Evolutionary conservation across 2,888 invertebrate species (phyloP), one percentile per base, ranked within the genome.

Genomic region (Eupeodes latifasciatus): DNA sequence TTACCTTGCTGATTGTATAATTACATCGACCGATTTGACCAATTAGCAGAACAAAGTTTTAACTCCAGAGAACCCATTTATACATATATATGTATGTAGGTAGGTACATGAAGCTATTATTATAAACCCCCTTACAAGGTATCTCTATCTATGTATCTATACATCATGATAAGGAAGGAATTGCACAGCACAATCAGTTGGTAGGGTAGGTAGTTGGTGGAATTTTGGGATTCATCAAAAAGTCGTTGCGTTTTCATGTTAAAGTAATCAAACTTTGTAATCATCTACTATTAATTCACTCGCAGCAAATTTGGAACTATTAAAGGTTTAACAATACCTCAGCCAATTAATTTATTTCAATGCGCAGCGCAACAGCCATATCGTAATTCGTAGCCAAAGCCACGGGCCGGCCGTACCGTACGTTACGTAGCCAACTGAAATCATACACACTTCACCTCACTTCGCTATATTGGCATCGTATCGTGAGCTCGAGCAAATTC

Each of bases 201-300:
- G 27, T 27, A 3, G 27, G 27, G 27, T 27, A 27, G 27, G 27
- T 27, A 27, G 27, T 27, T 27, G 27, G n/a, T 19, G 55, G 71
- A 12, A 5, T 67, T 51, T 71, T 71, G 57, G 40, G 34, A 59
- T 55, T 66, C 59, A 82, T 55, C 71, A 69, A 57, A 85, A 49
- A 53, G 11, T 49, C 61, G 12, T 61, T 62, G 71, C 71, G 67
- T 57, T 72, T 72, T 76, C 51, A 53, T 53, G 75, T 81, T 72
- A 77, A 72, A 80, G 80, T 81, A 87, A 87, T 87, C 87, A 87
- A 83, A 83, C 66, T 83, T 87, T 83, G 87, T 83, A 87, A 87
- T 87, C 84, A 84, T 81, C 84, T 77, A 47, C 66, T 66, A 84
- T 87, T 84, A 87, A 84, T 84, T 87, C 66, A 77, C 80, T 72